Conservation (phyloP, 2,888 invertebrate genomes). For the Meiosimyza decipiens region DNA sequence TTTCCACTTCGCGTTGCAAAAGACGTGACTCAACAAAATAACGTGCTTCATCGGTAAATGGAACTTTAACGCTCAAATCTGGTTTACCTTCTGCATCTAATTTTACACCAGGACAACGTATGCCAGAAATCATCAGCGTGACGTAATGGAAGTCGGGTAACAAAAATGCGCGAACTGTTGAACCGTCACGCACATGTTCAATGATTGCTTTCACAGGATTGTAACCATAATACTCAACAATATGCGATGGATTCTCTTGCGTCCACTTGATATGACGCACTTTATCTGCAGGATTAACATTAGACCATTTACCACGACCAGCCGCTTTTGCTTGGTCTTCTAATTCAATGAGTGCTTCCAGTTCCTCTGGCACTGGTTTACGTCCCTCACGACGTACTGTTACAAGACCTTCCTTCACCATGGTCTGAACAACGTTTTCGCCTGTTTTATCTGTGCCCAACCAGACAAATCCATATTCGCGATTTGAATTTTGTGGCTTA, state of each 20-base stretch:
- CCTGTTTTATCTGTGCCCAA: slow-evolving; percentile 84
- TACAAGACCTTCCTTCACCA: slow-evolving; percentile 91
- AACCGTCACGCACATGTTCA: slow-evolving; percentile 97
- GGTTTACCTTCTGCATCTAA: slow-evolving; percentile 78
- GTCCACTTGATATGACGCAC: slow-evolving; percentile 89
- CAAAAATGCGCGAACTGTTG: slow-evolving; percentile 91
- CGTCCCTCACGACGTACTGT: slow-evolving; percentile 79
- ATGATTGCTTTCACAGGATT: slow-evolving; percentile 93
- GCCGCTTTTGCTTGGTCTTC: slow-evolving; percentile 91
- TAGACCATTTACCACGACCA: slow-evolving; percentile 85
- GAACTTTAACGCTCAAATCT: slow-evolving; percentile 75
- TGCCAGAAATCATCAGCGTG: slow-evolving; percentile 95
- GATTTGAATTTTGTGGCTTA: slow-evolving; percentile 83
- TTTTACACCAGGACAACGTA: slow-evolving; percentile 86
- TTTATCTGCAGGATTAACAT: slow-evolving; percentile 71
- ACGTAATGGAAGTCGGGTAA: slow-evolving; percentile 91
- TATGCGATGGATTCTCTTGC: slow-evolving; percentile 83
- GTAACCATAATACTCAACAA: slow-evolving; percentile 86
- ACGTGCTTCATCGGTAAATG: slow-evolving; percentile 90
- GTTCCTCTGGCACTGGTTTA: slow-evolving; percentile 75
- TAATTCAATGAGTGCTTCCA: slow-evolving; percentile 80
- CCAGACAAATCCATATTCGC: slow-evolving; percentile 90
- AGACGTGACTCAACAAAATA: slow-evolving; percentile 93
- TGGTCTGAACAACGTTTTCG: slow-evolving; percentile 88
- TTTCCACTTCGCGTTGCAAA: slow-evolving; percentile 90